A percentile compares a stretch with the other conserved stretches of the same genome.
phyloP scores from a whole-genome alignment of 2,797 vertebrate genomes.

The Anniella stebbinsi region DNA sequence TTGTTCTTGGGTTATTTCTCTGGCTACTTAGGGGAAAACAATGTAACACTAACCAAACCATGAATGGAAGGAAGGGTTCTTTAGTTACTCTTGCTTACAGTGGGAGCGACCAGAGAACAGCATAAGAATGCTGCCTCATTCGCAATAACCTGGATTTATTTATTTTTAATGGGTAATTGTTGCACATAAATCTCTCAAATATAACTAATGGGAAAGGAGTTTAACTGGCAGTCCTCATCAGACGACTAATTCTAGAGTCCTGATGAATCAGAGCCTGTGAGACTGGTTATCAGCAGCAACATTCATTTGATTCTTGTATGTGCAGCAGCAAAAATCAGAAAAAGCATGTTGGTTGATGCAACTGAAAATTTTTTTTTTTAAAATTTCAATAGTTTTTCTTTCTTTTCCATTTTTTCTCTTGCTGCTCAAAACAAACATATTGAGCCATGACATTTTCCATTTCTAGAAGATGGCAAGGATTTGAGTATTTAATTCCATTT shows the following conservation, averaged over 20 bases:
- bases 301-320: neutral
- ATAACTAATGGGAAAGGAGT: neutral
- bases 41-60: no score
- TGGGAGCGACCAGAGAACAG: no score
- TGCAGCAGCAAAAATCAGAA: neutral
- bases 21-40: no score
- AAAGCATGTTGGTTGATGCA: neutral
- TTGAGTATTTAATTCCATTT: slow-evolving; percentile 48
- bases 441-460: slow-evolving; percentile 52
- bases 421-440: slow-evolving; percentile 42
- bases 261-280: neutral
- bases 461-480: slow-evolving; percentile 64
- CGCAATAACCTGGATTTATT: no score
- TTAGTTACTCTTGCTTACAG: no score
- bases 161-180: no score
- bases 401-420: slow-evolving; percentile 27
- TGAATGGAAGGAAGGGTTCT: no score
- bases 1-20: no score
- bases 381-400: neutral
- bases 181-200: neutral
- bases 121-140: no score
- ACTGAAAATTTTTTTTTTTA: neutral
- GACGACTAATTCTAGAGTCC: neutral
- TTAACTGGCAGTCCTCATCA: neutral
- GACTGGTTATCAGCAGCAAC: neutral